phyloP scores from a whole-genome alignment of 1,140 invertebrate genomes.

The Atta texana region DNA sequence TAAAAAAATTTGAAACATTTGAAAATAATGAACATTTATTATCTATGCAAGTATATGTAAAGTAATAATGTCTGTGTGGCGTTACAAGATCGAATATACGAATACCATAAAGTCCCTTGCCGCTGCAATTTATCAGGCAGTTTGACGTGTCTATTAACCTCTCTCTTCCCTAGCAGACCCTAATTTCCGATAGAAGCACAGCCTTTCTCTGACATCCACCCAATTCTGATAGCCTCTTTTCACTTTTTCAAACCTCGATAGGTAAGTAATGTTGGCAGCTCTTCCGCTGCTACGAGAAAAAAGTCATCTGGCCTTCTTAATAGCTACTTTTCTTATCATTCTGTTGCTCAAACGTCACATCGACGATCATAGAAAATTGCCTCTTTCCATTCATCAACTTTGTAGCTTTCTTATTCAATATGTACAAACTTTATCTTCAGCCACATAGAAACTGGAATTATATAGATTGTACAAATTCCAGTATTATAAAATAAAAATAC shows the following conservation, averaged over 20 bases:
- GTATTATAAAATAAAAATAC: not conserved
- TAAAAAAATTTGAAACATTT: not conserved
- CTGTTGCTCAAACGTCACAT: not conserved
- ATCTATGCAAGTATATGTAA: not conserved
- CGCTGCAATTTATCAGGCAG: slow-evolving; percentile 68
- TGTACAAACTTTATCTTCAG: not conserved
- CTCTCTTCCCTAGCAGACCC: slow-evolving; percentile 33
- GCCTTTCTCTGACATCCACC: slow-evolving; percentile 51
- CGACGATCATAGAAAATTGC: not conserved
- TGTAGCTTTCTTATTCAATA: not conserved
- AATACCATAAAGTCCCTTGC: slow-evolving; percentile 18
- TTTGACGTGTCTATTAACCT: slow-evolving; percentile 76
- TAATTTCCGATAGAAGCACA: slow-evolving; percentile 71
- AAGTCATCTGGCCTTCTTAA: slow-evolving; percentile 69
- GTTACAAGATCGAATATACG: slow-evolving; percentile 35
- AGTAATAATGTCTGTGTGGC: not conserved
- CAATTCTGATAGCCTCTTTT: slow-evolving; percentile 44
- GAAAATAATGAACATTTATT: slow-evolving; percentile 27
- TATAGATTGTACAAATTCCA: not conserved
- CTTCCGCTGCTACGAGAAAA: slow-evolving; percentile 7
- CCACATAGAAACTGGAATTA: not conserved
- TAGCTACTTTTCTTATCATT: slow-evolving; percentile 71
- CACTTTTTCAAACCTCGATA: slow-evolving; percentile 15
- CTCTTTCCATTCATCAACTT: not conserved
- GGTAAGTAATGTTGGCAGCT: slow-evolving; percentile 46